Base-by-base conservation (phyloP, 2,888 invertebrate genomes). In the Drosophila infuscata region DNA sequence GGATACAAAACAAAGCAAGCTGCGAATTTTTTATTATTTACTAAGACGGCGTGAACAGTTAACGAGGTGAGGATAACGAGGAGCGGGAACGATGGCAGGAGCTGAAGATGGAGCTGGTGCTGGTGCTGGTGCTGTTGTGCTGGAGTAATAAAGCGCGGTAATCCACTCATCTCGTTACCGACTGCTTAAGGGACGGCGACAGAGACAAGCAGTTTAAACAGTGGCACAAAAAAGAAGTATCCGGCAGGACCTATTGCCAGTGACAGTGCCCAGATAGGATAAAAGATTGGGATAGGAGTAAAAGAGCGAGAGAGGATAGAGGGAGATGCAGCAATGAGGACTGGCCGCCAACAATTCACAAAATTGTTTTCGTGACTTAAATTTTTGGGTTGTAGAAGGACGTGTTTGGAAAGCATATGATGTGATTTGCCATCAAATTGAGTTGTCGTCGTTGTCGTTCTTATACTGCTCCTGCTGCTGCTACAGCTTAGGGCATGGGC, bases 351-450 rank as follows among this genome's bases (percentile, higher is more conserved):
- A 83, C 92, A 92, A 92, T 92, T 92, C 91, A 91, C 89, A 89
- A 93, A 93, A 93, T 93, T 93, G 93, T 93, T 93, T 93, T 93
- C 93, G 93, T 93, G 93, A 93, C 93, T 93, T 90, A 92, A 92
- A 92, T 92, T 92, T 92, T 91, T 81, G 82, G 77, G 81, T 83
- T 77, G 74, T 88, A 38, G 78, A 70, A 79, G 90, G 83, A 93
- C 92, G 92, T 93, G 92, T 93, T 91, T 89, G 90, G 92, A 93
- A 93, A 93, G 91, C 92, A 92, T 92, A 93, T 92, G 92, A 93
- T 92, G 91, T 92, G 93, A 93, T 93, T 93, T 93, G 89, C 89
- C 90, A 91, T 90, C 88, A 92, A 91, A 90, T 91, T 91, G 91
- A 90, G 91, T 90, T 91, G 89, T 89, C 82, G 80, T 80, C 83